Conservation (phyloP, 2,113 vertebrate species). For the Setophaga petechia region DNA sequence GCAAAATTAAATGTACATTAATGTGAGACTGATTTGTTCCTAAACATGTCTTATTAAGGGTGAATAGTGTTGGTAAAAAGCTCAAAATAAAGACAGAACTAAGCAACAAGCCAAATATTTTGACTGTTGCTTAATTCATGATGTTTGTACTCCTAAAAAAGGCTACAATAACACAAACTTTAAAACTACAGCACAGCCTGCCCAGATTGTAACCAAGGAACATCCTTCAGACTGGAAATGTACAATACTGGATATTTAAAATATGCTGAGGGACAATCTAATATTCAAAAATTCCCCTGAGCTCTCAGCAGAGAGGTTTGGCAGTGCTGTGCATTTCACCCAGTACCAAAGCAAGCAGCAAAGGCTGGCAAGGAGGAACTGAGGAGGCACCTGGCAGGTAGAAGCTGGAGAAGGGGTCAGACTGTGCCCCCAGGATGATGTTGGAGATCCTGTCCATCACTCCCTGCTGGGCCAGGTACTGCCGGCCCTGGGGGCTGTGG, state of each 20-base stretch:
- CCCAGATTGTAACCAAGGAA: neutral
- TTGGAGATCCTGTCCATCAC: conserved; percentile 90
- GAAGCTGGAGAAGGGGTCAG: conserved; percentile 89
- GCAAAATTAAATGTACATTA: neutral
- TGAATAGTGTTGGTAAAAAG: neutral
- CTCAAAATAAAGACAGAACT: neutral
- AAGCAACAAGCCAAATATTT: neutral
- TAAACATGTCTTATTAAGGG: neutral
- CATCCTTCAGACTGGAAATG: no score
- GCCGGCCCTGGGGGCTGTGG: conserved; percentile 83
- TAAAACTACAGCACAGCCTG: neutral
- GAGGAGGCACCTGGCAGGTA: conserved; percentile 87
- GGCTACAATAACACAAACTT: neutral
- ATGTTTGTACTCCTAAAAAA: neutral
- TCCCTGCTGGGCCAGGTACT: conserved; percentile 89
- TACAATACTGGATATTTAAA: no score
- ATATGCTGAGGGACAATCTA: neutral
- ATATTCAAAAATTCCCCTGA: neutral
- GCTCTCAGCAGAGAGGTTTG: neutral
- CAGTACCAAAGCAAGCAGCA: neutral
- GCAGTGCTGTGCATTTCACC: accelerated
- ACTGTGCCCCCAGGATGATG: conserved; percentile 89
- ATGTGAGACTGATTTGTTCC: neutral
- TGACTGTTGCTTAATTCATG: neutral
- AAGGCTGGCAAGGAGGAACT: neutral